Evolutionary conservation across 2,113 vertebrate genomes (phyloP).

Genomic region (Laticauda laticaudata): DNA sequence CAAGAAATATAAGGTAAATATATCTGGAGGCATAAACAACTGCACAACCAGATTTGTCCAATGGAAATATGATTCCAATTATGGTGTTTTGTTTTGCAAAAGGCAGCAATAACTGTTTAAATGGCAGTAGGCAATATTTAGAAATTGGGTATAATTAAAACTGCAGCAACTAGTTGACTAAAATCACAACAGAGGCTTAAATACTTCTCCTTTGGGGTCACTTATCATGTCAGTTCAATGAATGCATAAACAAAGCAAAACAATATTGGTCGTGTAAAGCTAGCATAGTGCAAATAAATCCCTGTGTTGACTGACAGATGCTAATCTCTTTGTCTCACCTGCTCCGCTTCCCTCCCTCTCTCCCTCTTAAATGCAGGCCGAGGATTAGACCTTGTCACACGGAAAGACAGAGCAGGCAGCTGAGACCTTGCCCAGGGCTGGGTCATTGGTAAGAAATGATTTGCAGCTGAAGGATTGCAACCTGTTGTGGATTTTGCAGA

Average conservation of each 20-base stretch:
- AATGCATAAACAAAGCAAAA: constrained; percentile 9
- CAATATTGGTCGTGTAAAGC: background rate
- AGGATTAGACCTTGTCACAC: background rate
- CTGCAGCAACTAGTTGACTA: constrained; percentile 36
- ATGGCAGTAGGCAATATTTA: constrained; percentile 36
- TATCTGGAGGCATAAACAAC: constrained; percentile 26
- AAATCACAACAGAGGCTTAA: constrained; percentile 33
- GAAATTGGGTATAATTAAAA: constrained; percentile 39
- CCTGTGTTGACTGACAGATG: constrained; percentile 2
- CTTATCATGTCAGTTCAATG: background rate
- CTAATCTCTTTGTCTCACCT: background rate
- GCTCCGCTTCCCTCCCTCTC: background rate
- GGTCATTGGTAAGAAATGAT: background rate
- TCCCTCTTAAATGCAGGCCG: background rate
- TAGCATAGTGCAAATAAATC: constrained; percentile 11
- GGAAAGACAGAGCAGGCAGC: background rate
- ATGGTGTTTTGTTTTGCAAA: constrained; percentile 23
- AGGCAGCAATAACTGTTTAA: constrained; percentile 25
- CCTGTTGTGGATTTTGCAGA: background rate
- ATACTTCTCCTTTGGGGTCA: constrained; percentile 23
- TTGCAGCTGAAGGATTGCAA: background rate
- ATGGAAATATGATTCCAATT: constrained; percentile 32
- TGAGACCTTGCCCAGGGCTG: background rate
- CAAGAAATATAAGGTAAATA: constrained; percentile 28
- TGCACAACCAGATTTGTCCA: constrained; percentile 36